A percentile compares a stretch with the other conserved stretches of the same genome.
Conservation (phyloP, 2,797 vertebrate species). For the Lepidocolaptes lacrymiger region DNA sequence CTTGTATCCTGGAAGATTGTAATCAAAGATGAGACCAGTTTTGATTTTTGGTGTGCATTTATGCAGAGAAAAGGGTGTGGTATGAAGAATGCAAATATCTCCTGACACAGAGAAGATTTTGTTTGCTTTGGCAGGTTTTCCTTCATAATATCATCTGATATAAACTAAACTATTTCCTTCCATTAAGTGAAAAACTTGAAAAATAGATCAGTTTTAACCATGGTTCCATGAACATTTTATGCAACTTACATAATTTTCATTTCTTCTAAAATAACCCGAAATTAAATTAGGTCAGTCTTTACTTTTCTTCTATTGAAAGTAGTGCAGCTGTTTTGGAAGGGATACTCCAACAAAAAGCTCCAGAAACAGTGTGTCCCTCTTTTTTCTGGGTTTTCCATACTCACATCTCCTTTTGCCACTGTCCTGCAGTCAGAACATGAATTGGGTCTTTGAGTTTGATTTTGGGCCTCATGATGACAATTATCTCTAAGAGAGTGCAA, state of each 20-base stretch:
- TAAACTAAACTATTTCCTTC: not conserved
- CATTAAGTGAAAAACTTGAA: not conserved
- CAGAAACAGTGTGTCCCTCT: not conserved
- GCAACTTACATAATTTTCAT: not conserved
- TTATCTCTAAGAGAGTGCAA: not conserved
- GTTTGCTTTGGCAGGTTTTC: not conserved
- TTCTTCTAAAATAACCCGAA: not conserved
- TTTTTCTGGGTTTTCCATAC: not conserved
- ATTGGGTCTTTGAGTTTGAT: not conserved
- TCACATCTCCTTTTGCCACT: not conserved
- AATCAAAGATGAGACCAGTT: not conserved
- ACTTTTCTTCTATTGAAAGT: not conserved
- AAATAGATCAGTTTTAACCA: not conserved
- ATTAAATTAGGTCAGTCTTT: not conserved
- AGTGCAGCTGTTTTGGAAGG: not conserved
- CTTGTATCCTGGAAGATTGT: not conserved
- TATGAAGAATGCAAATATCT: not conserved
- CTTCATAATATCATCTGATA: not conserved
- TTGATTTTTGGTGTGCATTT: not conserved
- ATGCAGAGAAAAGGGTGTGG: not conserved
- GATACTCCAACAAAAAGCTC: not conserved
- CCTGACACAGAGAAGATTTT: not conserved
- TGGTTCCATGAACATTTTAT: not conserved
- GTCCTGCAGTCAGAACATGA: not conserved
- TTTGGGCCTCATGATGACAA: not conserved